These are phyloP conservation scores for Burhinus oedicnemus DNA, from an alignment of 2,113 vertebrate genomes.

Conservation along the genomic window DNA sequence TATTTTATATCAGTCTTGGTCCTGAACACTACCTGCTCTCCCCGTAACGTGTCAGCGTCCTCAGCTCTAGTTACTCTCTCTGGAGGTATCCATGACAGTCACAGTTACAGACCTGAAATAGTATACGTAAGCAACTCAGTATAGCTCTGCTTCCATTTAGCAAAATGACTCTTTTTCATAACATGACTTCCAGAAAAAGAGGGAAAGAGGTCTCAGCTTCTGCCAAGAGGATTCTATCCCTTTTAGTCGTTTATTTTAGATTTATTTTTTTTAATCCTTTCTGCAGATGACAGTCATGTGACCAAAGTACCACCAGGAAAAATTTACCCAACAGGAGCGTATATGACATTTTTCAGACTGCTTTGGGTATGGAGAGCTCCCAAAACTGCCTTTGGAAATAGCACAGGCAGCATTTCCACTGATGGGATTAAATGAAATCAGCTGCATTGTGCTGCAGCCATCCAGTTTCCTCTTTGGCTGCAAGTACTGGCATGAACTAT, in stretches of 20 bases:
- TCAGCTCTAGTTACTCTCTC: background rate
- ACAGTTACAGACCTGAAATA: background rate
- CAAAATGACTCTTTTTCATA: background rate
- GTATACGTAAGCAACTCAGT: background rate
- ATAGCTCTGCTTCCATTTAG: background rate
- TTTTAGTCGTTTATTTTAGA: background rate
- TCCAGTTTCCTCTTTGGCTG: constrained; percentile 63
- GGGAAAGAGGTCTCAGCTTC: background rate
- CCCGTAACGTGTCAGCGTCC: background rate
- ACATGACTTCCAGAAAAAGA: background rate
- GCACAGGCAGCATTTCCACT: constrained; percentile 16
- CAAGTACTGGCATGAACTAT: constrained; percentile 12
- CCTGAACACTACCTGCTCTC: background rate
- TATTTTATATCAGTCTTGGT: background rate
- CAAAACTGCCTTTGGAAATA: constrained; percentile 39
- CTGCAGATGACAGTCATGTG: background rate
- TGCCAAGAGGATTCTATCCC: background rate
- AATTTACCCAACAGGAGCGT: background rate
- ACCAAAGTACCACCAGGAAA: background rate
- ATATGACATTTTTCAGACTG: constrained; percentile 35
- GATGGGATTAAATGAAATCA: constrained; percentile 54
- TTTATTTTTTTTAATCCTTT: background rate
- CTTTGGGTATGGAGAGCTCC: constrained; percentile 43
- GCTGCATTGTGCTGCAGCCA: constrained; percentile 46
- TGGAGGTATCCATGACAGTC: background rate